These are phyloP conservation scores for Coregonus ussuriensis DNA, from an alignment of 2,797 vertebrate genomes.

Conservation along the genomic window DNA sequence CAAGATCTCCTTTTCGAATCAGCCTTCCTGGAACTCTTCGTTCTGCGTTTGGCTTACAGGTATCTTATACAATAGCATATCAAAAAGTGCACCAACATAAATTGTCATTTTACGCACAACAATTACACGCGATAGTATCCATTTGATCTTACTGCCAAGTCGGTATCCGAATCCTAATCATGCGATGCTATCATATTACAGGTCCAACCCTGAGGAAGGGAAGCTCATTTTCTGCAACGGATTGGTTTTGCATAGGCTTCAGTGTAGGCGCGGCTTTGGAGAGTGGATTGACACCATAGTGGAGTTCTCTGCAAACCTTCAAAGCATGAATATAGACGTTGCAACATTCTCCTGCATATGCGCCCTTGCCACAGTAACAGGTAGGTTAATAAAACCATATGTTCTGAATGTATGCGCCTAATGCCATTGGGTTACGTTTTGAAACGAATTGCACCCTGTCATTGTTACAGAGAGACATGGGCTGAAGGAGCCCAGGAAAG, in stretches of 20 bases:
- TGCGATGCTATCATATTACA: constrained; percentile 71
- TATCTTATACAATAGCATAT: constrained; percentile 46
- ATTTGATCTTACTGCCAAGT: constrained; percentile 36
- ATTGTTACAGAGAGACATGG: constrained; percentile 88
- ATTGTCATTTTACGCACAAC: not conserved
- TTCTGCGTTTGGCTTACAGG: constrained; percentile 93
- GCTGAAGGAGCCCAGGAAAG: constrained; percentile 90
- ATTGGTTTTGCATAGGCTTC: constrained; percentile 90
- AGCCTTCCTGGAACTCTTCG: constrained; percentile 95
- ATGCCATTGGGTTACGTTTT: constrained; percentile 2
- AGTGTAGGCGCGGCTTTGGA: constrained; percentile 94
- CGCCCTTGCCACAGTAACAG: constrained; percentile 91
- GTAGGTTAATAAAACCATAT: constrained; percentile 69
- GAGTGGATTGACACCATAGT: constrained; percentile 98
- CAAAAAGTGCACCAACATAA: not conserved
- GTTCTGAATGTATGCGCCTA: not conserved
- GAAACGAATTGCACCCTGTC: constrained; percentile 2
- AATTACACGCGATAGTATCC: constrained; percentile 36
- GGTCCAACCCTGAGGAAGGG: constrained; percentile 91
- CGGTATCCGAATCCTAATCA: constrained; percentile 56
- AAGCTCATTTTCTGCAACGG: constrained; percentile 97
- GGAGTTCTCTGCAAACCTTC: constrained; percentile 91
- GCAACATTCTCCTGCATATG: constrained; percentile 95
- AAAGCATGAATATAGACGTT: constrained; percentile 93
- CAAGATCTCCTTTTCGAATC: constrained; percentile 97